Evolutionary conservation across 2,113 vertebrate genomes (phyloP).

Genomic region (Willisornis vidua): DNA sequence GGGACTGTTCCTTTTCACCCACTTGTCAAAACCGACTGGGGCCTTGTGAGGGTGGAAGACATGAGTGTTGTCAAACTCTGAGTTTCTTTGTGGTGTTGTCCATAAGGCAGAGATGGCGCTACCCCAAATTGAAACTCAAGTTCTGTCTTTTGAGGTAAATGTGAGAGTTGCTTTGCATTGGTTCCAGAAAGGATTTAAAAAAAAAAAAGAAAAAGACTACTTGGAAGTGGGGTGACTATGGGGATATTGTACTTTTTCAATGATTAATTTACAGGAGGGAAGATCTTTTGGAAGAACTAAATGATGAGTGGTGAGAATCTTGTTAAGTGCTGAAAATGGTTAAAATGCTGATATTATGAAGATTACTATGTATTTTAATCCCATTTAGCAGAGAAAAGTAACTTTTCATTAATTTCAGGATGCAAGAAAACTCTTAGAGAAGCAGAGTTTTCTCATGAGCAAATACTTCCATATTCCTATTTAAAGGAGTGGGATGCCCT

Average conservation of each 20-base stretch:
- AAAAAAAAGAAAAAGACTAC: neutral
- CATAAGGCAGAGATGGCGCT: neutral
- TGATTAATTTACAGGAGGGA: neutral
- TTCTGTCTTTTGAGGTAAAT: neutral
- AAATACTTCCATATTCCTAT: neutral
- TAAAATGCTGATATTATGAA: neutral
- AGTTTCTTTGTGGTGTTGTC: accelerated
- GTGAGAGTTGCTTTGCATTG: neutral
- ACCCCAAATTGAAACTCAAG: neutral
- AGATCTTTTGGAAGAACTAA: neutral
- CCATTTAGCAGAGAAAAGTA: neutral
- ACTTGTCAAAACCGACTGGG: neutral
- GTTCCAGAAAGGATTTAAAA: neutral
- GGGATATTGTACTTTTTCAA: neutral
- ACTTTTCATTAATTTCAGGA: neutral
- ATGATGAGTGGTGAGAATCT: neutral
- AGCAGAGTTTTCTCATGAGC: neutral
- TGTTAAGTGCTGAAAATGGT: neutral
- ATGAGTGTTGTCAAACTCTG: neutral
- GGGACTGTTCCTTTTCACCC: neutral
- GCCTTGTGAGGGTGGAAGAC: neutral
- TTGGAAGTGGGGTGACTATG: neutral
- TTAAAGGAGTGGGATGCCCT: neutral
- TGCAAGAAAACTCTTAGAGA: neutral
- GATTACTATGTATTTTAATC: neutral